Base-by-base conservation (phyloP, 2,888 invertebrate genomes). In the Phorcus lineatus region DNA sequence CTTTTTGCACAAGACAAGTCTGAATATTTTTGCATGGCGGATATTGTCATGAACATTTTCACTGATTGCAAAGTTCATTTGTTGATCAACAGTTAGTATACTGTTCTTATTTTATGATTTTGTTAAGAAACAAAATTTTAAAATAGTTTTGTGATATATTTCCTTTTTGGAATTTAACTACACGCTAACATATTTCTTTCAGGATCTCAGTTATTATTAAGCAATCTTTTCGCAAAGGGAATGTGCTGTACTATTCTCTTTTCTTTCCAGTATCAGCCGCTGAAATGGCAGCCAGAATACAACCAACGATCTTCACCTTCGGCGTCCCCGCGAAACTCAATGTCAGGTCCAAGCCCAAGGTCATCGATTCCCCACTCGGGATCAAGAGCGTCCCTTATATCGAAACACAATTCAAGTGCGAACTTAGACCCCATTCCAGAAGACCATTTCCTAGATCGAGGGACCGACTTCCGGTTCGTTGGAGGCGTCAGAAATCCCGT, bases 261-360 rank as follows among this genome's bases (percentile, higher is more conserved):
- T 16, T 52, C 40, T 74, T 74, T 70, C 19, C 17, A 74, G 74
- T 74, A 74, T 24, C 74, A 74, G 17, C 74, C 74, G 17, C 74
- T 74, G 53, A 74, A 74, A 52, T 74, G 74, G 74, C 74, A 74
- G 22, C 4, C 74, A 16, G 52, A 40, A 24, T 74, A 74, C 70
- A 36, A 74, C 24, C 52, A 52, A 7, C 47, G 74, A 13, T 0
- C 17, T 47, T 9, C 40, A 19, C 36, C 70, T 19, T 17, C 31
- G 28, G 0, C 36, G 19, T 47, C 47, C 17, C 36, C 70, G n/a
- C 31, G 24, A 7, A 52, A 0, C 47, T 47, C 62, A 62, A 22
- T 17, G 24, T 62, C 62, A 16, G 24, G 62, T 24, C 62, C 24
- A 62, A 31, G 62, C 13, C 17, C 11, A 62, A 62, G 62, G 62